Base-by-base conservation (phyloP, 2,113 vertebrate species). In the Australoheros scitulus region DNA sequence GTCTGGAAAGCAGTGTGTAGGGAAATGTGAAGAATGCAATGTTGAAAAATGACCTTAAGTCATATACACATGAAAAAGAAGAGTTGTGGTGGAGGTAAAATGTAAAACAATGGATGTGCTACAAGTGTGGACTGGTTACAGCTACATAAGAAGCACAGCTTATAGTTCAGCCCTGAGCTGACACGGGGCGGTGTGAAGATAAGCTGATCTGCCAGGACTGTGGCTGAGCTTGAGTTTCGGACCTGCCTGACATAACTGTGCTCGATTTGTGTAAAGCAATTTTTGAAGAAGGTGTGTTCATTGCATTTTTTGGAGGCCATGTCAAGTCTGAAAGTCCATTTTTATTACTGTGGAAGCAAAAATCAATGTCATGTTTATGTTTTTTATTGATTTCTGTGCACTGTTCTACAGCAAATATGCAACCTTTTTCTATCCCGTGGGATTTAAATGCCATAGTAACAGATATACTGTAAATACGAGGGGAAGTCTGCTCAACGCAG, bases 341-440 rank as follows among this genome's bases (percentile, higher is more conserved):
- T 74, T 55, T 59, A 63, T 83, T 41, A 15, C 22, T 18, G 38
- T 11, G 34, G 34, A 60, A 76, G 60, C n/a, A 61, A 63, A 63
- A 87, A 85, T 79, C 59, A 52, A 77, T 80, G 79, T 26, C 57
- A 63, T 7, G 50, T 85, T 85, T 41, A 85, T 81, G 68, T 80
- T 77, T 84, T 72, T 61, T 72, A 65, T 85, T 24, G 65, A 84
- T 82, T 58, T 58, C 41, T 80, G 59, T 70, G 68, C 57, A 65
- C 11, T 43, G 77, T 41, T 76, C 59, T 58, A 41, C 24, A 20
- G 20, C 43, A 72, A 61, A 76, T 79, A 60, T 43, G 58, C 11
- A 3, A 56, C 75, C 29, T 32, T 41, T 26, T 65, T 20, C 11
- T 58, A 38, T 77, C 43, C 63, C 58, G 2, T 15, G 56, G 68